phyloP scores from a whole-genome alignment of 2,888 invertebrate species.

The Conops quadrifasciatus region DNA sequence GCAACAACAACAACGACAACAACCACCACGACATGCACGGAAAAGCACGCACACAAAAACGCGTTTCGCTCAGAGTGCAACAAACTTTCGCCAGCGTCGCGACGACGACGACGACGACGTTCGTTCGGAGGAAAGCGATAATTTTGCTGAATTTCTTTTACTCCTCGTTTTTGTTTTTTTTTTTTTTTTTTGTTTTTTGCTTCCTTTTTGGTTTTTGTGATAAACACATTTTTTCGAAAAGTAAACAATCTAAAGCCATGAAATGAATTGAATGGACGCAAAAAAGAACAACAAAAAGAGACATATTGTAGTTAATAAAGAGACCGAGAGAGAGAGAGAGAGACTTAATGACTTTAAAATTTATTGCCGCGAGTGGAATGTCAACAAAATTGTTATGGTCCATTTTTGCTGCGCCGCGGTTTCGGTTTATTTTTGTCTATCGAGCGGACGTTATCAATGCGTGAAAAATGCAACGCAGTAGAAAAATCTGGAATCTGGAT shows the following conservation, averaged over 20 bases:
- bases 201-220: neutral
- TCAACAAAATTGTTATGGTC: conserved; percentile 26
- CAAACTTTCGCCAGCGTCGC: conserved; percentile 33
- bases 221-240: conserved; percentile 25
- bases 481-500: conserved; percentile 1
- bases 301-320: conserved; percentile 11
- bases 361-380: conserved; percentile 15
- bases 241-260: conserved; percentile 31
- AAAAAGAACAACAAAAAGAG: conserved; percentile 25
- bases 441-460: neutral
- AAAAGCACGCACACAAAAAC: conserved; percentile 3
- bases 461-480: neutral
- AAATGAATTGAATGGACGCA: conserved; percentile 12
- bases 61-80: conserved; percentile 34
- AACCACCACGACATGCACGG: neutral
- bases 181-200: conserved; percentile 1
- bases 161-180: neutral
- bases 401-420: neutral
- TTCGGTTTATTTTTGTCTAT: conserved; percentile 1
- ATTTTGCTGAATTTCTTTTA: conserved; percentile 20
- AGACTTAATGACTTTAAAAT: no score
- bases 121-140: conserved; percentile 24
- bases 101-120: no score
- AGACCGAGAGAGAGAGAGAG: no score
- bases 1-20: conserved; percentile 5